These are phyloP conservation scores for Amblyornis subalaris DNA, from an alignment of 2,113 vertebrate genomes.

Conservation along the genomic window DNA sequence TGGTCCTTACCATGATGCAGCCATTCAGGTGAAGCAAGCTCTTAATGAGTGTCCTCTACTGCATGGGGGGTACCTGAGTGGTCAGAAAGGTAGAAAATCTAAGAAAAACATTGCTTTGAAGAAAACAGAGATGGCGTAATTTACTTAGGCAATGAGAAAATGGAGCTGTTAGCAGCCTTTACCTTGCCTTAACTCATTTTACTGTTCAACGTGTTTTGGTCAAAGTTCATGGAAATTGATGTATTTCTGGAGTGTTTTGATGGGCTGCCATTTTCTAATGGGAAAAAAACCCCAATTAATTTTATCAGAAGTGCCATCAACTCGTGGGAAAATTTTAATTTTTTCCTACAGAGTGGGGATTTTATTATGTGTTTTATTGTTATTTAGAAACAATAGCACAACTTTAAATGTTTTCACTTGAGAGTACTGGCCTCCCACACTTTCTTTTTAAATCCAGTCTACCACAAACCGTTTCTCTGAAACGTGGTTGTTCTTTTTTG, in stretches of 20 bases:
- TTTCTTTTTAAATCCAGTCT: not conserved
- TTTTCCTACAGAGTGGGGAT: not conserved
- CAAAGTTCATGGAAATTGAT: not conserved
- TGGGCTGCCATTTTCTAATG: not conserved
- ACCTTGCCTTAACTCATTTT: not conserved
- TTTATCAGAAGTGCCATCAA: not conserved
- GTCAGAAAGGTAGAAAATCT: not conserved
- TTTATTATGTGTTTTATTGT: slow-evolving; percentile 3
- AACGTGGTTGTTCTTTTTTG: not conserved
- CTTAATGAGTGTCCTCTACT: not conserved
- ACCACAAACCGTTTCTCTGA: not conserved
- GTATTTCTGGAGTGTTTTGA: not conserved
- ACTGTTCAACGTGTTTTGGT: not conserved
- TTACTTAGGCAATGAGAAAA: not conserved
- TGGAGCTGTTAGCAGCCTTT: not conserved
- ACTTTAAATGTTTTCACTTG: not conserved
- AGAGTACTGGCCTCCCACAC: not conserved
- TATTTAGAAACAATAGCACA: slow-evolving; percentile 8
- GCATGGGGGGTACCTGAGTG: not conserved
- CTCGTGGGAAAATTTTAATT: not conserved
- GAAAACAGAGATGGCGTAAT: not conserved
- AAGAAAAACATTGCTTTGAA: not conserved
- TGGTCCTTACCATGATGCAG: not conserved
- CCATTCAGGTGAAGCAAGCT: not conserved
- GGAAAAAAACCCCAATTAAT: not conserved